These are phyloP conservation scores for Propsilocerus akamusi DNA, from an alignment of 1,140 invertebrate species.

Conservation along the genomic window DNA sequence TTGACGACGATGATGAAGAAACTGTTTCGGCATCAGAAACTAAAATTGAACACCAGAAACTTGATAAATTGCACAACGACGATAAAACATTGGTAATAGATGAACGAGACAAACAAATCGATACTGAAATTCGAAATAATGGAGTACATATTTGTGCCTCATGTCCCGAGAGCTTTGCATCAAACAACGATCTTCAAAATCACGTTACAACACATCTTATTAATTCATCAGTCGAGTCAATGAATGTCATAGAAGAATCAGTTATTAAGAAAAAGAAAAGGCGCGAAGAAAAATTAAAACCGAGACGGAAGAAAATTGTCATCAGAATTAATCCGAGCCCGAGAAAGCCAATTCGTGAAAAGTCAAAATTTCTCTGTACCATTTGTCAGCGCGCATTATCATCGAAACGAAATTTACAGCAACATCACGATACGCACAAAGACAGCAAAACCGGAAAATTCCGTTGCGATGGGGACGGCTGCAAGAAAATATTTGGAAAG, in stretches of 20 bases:
- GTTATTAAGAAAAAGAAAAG: not conserved
- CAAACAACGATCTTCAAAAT: not conserved
- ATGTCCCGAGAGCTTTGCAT: not conserved
- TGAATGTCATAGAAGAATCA: not conserved
- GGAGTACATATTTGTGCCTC: not conserved
- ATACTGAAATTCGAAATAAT: not conserved
- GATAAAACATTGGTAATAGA: no score
- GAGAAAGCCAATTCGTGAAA: not conserved
- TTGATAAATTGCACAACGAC: not conserved
- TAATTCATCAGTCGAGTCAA: not conserved
- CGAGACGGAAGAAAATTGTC: not conserved
- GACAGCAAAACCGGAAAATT: not conserved
- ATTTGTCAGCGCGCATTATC: not conserved
- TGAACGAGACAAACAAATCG: no score
- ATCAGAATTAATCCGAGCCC: slow-evolving; percentile 1
- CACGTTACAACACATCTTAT: not conserved
- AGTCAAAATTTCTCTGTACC: not conserved
- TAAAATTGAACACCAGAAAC: not conserved
- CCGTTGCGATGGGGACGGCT: not conserved
- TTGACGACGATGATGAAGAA: not conserved
- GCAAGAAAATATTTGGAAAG: not conserved
- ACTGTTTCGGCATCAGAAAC: not conserved
- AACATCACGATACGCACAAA: not conserved
- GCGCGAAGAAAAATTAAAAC: not conserved
- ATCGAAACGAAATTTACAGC: not conserved